A percentile compares a stretch with the other conserved stretches of the same genome.
Conservation (phyloP, 2,888 invertebrate genomes). For the Drosophila affinis region DNA sequence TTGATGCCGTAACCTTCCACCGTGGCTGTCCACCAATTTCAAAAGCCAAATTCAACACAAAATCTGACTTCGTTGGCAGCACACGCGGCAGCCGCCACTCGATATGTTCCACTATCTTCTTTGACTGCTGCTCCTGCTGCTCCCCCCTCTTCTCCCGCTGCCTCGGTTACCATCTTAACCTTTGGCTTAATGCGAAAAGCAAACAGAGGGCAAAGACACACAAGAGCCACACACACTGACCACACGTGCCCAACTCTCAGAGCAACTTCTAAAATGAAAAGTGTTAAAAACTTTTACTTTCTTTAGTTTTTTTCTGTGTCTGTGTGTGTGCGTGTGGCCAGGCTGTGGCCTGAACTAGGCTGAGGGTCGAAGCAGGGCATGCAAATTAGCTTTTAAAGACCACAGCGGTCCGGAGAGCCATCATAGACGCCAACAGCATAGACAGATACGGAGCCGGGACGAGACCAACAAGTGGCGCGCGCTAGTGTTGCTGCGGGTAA, state of each 20-base stretch:
- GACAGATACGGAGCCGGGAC: neutral
- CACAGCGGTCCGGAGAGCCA: slow-evolving; percentile 20
- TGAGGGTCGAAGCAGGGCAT: slow-evolving; percentile 49
- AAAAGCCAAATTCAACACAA: slow-evolving; percentile 26
- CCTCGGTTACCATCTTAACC: slow-evolving; percentile 1
- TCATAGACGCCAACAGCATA: neutral
- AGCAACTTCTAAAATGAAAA: slow-evolving; percentile 75
- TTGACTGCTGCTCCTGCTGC: neutral
- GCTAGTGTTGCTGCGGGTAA: slow-evolving; percentile 66
- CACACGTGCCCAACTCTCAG: slow-evolving; percentile 21
- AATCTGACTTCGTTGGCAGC: slow-evolving; percentile 42
- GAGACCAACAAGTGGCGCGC: slow-evolving; percentile 71
- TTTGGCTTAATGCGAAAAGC: slow-evolving; percentile 69
- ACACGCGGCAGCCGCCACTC: slow-evolving; percentile 56
- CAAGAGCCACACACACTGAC: slow-evolving; percentile 4
- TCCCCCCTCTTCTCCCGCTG: neutral
- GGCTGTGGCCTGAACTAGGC: slow-evolving; percentile 22
- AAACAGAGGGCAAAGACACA: slow-evolving; percentile 56
- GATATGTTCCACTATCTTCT: slow-evolving; percentile 53
- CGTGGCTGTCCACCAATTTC: slow-evolving; percentile 28
- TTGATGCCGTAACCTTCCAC: slow-evolving; percentile 24
- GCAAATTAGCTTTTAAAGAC: slow-evolving; percentile 73
- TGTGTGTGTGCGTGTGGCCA: slow-evolving; percentile 15
- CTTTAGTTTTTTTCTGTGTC: slow-evolving; percentile 51
- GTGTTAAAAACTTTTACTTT: slow-evolving; percentile 78